Percentiles rank a stretch among this genome's conserved stretches.
phyloP scores from a whole-genome alignment of 2,113 vertebrate genomes.

The Jaculus jaculus region DNA sequence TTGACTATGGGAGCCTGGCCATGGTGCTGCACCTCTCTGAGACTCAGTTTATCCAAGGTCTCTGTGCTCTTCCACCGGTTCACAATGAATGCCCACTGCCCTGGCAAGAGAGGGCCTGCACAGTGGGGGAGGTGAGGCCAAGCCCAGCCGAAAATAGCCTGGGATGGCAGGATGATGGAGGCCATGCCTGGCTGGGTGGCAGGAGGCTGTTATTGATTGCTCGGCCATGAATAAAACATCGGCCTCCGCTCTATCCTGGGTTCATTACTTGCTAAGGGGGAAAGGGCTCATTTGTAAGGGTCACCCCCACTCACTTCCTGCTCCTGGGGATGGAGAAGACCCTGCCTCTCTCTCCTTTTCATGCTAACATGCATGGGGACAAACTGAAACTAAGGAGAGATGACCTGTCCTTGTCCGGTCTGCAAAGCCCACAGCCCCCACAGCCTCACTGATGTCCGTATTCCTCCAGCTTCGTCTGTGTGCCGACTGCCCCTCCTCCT shows the following conservation, averaged over 20 bases:
- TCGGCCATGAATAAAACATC: slow-evolving; percentile 76
- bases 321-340: background rate
- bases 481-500: background rate
- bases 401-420: background rate
- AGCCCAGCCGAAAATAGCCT: slow-evolving; percentile 72
- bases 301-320: background rate
- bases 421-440: background rate
- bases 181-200: slow-evolving; percentile 47
- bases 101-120: background rate
- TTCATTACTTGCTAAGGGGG: slow-evolving; percentile 49
- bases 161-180: slow-evolving; percentile 76
- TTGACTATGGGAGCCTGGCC: rapidly evolving
- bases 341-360: background rate
- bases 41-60: slow-evolving; percentile 22
- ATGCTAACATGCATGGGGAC: background rate
- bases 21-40: rapidly evolving
- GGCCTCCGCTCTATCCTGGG: background rate
- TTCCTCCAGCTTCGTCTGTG: background rate
- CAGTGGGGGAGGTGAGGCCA: background rate
- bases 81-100: background rate
- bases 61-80: background rate
- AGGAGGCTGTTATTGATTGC: slow-evolving; percentile 60
- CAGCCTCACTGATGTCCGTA: rapidly evolving
- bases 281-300: slow-evolving; percentile 7
- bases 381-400: rapidly evolving